A percentile compares a stretch with the other conserved stretches of the same genome.
These are phyloP conservation scores for Branchinecta sandiegonensis DNA, from an alignment of 2,888 invertebrate species.

Conservation along the genomic window DNA sequence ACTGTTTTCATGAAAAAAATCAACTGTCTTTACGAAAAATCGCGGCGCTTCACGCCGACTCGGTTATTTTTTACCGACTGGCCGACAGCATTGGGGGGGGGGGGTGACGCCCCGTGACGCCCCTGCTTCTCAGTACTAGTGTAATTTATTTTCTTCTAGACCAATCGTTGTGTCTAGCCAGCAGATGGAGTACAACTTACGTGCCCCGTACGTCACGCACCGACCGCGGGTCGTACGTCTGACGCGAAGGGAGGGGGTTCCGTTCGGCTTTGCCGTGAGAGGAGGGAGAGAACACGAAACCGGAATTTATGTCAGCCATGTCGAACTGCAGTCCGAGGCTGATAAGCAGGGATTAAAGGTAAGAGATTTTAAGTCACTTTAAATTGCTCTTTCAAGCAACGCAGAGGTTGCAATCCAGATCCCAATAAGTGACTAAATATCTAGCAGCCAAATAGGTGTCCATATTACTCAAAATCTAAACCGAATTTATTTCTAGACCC, in stretches of 20 bases:
- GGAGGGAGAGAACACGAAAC: constrained; percentile 82
- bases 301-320: constrained; percentile 78
- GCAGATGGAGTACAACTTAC: constrained; percentile 2
- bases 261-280: constrained; percentile 64
- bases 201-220: constrained; percentile 14
- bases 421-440: too few relatives aligned
- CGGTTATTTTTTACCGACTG: too few relatives aligned
- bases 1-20: too few relatives aligned
- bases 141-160: too few relatives aligned
- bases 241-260: constrained; percentile 31
- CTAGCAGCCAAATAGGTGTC: too few relatives aligned
- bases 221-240: constrained; percentile 16
- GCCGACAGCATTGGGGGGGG: too few relatives aligned
- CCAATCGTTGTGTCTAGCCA: too few relatives aligned
- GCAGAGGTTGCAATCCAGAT: not conserved
- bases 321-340: constrained; percentile 74
- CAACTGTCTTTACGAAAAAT: too few relatives aligned
- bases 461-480: too few relatives aligned
- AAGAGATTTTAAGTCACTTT: constrained; percentile 31
- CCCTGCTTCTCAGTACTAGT: not conserved
- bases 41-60: too few relatives aligned
- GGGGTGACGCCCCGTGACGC: too few relatives aligned
- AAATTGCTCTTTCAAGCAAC: constrained; percentile 6
- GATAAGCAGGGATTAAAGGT: constrained; percentile 72
- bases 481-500: too few relatives aligned